phyloP scores from a whole-genome alignment of 2,888 invertebrate species.

The Zaprionus obscuricornis region DNA sequence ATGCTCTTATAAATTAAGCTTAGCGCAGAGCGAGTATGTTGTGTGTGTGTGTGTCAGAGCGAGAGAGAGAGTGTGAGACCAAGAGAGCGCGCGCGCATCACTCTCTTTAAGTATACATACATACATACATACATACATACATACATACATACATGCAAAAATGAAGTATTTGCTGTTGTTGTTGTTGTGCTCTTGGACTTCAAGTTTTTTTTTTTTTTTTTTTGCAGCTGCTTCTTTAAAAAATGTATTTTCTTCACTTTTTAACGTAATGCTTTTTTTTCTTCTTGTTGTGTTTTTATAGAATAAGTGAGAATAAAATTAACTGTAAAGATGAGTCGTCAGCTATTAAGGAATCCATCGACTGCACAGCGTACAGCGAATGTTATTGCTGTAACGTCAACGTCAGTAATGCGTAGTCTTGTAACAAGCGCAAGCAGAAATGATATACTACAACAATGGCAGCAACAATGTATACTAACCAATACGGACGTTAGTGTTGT shows the following conservation, averaged over 20 bases:
- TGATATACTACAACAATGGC: too few species aligned
- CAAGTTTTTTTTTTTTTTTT: neutral
- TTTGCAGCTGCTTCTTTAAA: too few species aligned
- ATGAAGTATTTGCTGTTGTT: neutral
- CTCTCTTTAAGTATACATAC: too few species aligned
- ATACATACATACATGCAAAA: neutral
- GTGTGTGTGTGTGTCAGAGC: too few species aligned
- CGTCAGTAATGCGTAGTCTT: slow-evolving; percentile 10
- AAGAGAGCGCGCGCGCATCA: too few species aligned
- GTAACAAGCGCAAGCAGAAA: too few species aligned
- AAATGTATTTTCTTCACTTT: too few species aligned
- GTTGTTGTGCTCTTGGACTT: neutral
- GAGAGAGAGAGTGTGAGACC: too few species aligned
- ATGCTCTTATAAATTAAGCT: slow-evolving; percentile 56
- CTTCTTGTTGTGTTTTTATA: too few species aligned
- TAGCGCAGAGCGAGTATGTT: slow-evolving; percentile 9
- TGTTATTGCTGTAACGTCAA: slow-evolving; percentile 15
- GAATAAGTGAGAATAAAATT: slow-evolving; percentile 1
- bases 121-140: neutral
- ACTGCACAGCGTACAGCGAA: slow-evolving; percentile 56
- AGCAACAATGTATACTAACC: slow-evolving; percentile 50
- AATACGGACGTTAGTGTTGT: slow-evolving; percentile 61
- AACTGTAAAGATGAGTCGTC: slow-evolving; percentile 67
- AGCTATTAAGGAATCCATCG: slow-evolving; percentile 68
- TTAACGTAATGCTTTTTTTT: too few species aligned